Base-by-base conservation (phyloP, 2,888 invertebrate genomes). In the Thecophora atra region DNA sequence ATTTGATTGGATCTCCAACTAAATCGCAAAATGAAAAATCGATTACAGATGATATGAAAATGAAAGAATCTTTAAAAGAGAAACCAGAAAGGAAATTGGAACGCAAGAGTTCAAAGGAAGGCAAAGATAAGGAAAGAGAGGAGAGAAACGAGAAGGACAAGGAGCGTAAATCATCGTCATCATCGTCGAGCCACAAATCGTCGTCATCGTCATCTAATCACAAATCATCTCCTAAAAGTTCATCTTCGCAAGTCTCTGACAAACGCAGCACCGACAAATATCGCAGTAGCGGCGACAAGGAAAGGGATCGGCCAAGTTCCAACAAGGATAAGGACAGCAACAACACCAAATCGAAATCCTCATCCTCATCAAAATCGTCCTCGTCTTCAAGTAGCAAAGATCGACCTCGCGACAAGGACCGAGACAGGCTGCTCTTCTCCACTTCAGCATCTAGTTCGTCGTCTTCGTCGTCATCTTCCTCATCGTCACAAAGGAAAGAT, bases 381-480 rank as follows among this genome's bases (percentile, higher is more conserved):
- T 80, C 79, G 74, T 84, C 75, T 24, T 37, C 52, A 42, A 63
- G 63, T 11, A 70, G 70, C 52, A 88, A 87, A 82, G 88, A 89
- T 26, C 89, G 87, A 78, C 88, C 84, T 78, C 88, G 87, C 77
- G 86, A 88, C 64, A 83, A 82, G 72, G 82, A 83, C 11, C 85
- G 80, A 76, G 81, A 82, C 58, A 85, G 81, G 2, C 63, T 74
- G 3, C 24, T n/a, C 24, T 58, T 28, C 28, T 5, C 4, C 54
- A n/a, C 1, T n/a, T n/a, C n/a, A n/a, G n/a, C n/a, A n/a, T n/a
- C n/a, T n/a, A n/a, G n/a, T n/a, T n/a, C n/a, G n/a, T n/a, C n/a
- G n/a, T n/a, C n/a, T n/a, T n/a, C n/a, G n/a, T n/a, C 54, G 24
- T 54, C 54, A n/a, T 62, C 73, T 30, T 72, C 77, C 1, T 76